These are phyloP conservation scores for Apomyelois bistriatella DNA, from an alignment of 2,888 invertebrate species.

Conservation along the genomic window DNA sequence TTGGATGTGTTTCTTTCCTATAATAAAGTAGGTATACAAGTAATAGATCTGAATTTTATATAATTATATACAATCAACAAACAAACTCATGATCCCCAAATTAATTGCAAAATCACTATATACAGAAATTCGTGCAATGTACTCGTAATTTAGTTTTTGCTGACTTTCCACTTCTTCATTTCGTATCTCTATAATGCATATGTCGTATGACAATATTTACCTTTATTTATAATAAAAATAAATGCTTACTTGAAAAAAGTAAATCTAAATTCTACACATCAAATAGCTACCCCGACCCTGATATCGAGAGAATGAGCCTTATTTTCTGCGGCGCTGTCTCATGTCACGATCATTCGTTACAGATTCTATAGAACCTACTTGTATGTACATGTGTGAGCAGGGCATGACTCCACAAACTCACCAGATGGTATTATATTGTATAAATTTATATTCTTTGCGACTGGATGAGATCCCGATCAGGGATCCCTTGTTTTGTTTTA, in stretches of 20 bases:
- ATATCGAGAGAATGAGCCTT: constrained; percentile 40
- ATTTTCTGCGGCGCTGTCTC: constrained; percentile 66
- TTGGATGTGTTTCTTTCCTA: too few relatives aligned
- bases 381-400: constrained; percentile 16
- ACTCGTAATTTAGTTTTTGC: too few relatives aligned
- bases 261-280: background rate
- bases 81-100: too few relatives aligned
- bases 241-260: background rate
- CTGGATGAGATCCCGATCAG: background rate
- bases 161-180: too few relatives aligned
- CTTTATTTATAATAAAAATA: too few relatives aligned
- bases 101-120: too few relatives aligned
- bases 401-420: constrained; percentile 28
- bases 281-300: constrained; percentile 11
- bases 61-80: too few relatives aligned
- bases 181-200: too few relatives aligned
- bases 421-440: constrained; percentile 27
- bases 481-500: background rate
- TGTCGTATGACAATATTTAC: too few relatives aligned
- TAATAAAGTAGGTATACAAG: too few relatives aligned
- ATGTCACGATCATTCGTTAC: constrained; percentile 74
- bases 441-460: background rate
- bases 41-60: too few relatives aligned
- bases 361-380: constrained; percentile 47
- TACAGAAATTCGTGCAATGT: too few relatives aligned